These are phyloP conservation scores for Drosophila pseudoobscura DNA, from an alignment of 1,140 invertebrate species.

Conservation along the genomic window DNA sequence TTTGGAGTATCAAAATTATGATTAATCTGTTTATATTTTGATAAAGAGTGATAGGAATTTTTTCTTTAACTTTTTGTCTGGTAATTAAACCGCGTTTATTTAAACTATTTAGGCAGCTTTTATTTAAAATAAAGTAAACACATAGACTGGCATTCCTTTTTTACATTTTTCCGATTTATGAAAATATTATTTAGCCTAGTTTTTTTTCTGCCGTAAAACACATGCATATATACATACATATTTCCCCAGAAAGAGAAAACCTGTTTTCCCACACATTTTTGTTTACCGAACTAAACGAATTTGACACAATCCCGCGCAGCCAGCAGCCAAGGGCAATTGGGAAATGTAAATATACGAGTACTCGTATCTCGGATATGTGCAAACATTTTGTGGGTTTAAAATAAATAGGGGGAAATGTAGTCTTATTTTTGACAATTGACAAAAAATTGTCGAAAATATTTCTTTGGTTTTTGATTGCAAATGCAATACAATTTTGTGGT, in stretches of 20 bases:
- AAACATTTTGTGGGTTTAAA: neutral
- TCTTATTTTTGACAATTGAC: neutral
- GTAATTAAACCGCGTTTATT: too few species aligned
- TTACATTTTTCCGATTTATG: neutral
- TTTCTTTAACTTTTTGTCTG: too few species aligned
- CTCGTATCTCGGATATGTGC: neutral
- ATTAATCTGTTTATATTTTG: too few species aligned
- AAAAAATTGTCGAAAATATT: too few species aligned
- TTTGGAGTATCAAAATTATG: too few species aligned
- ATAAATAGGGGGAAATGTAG: neutral
- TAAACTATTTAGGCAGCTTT: too few species aligned
- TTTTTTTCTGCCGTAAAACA: neutral
- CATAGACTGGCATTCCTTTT: neutral
- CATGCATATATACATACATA: neutral
- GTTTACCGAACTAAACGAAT: slow-evolving; percentile 32
- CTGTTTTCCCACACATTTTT: slow-evolving; percentile 19
- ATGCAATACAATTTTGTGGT: too few species aligned
- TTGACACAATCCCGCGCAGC: slow-evolving; percentile 6
- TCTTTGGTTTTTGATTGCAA: too few species aligned
- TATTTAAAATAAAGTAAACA: too few species aligned
- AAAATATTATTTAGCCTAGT: slow-evolving; percentile 4
- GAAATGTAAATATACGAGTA: neutral
- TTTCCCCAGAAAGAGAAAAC: slow-evolving; percentile 12
- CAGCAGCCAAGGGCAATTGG: slow-evolving; percentile 24
- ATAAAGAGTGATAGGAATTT: too few species aligned